Base-by-base conservation (phyloP, 1,140 invertebrate genomes). In the Nephotettix cincticeps region DNA sequence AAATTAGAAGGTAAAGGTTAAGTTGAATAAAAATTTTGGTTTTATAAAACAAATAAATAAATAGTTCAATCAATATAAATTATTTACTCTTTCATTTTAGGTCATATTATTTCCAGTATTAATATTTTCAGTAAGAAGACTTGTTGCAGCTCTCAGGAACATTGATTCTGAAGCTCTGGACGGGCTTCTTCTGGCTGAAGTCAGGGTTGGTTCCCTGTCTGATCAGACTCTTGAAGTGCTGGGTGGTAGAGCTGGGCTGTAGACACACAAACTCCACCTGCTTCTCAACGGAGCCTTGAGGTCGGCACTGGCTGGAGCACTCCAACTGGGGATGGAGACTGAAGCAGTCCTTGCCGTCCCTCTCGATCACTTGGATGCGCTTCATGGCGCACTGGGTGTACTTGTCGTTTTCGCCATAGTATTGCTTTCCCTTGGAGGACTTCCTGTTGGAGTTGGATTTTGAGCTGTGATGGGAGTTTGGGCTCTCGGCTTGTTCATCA, bases 331-430 rank as follows among this genome's bases (percentile, higher is more conserved):
- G 80, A 13, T 75, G 77, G 2, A 82, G 79, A 1, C 84, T 83
- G 72, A 90, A 88, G 77, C 88, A 90, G 27, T 84, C 81, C 66
- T 84, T 77, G 30, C 78, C 79, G 19, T 84, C 77, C 66, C 61
- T 70, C 36, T 68, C 72, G 23, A 45, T 61, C 43, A 23, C 36
- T 6, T 45, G 30, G 69, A 63, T 66, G 30, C 25, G 27, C 32
- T 65, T 70, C 28, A 36, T 43, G 21, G n/a, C 45, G 36, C 23
- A 65, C 21, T 17, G 30, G 27, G 36, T 72, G 54, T 36, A 80
- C 1, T 67, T 67, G 69, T 56, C 45, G 40, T 54, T 32, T 28
- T 71, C 32, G 28, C 54, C 63, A 64, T 21, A 23, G 21, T 67
- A 64, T 65, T 40, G 43, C 58, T 23, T n/a, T 79, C 74, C 36